Evolutionary conservation across 2,113 vertebrate species (phyloP), one percentile per base, ranked within the genome.

Genomic region (Engraulis encrasicolus): DNA sequence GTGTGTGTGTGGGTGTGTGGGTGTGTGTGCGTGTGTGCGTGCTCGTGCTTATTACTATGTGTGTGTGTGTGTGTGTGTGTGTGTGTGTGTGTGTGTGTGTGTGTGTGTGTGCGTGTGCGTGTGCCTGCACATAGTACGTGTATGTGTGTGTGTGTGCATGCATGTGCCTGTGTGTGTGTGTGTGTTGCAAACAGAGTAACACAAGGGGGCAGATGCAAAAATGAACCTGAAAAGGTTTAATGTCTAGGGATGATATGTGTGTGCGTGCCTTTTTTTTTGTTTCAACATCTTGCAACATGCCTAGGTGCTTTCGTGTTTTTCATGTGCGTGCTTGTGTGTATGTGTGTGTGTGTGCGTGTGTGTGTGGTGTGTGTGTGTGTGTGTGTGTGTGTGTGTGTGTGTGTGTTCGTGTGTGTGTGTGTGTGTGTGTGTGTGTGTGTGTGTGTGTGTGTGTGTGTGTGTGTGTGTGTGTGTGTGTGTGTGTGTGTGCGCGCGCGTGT

Each of bases 1-100:
- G 2, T 23, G 27, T 49, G 37, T 66, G 23, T 52, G 17, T 38
- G 40, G 83, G n/a, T 49, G 88, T 81, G 40, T 91, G 66, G 82
- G 79, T 82, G 6, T 93, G 82, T 66, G 80, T n/a, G n/a, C n/a
- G n/a, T n/a, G n/a, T n/a, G n/a, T n/a, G n/a, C n/a, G n/a, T n/a
- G 50, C 6, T 61, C 38, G 20, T 23, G n/a, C n/a, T n/a, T n/a
- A n/a, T n/a, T n/a, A n/a, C 12, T 58, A 2, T 81, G 20, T 85
- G 2, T 80, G 6, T 38, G 45, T 83, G 14, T 78, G 45, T 74
- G 27, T 74, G 80, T 50, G 23, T 54, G 18, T 79, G 19, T 0
- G 18, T 45, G 34, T 54, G 19, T 81, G n/a, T 85, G 20, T 81
- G n/a, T 78, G 40, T 54, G 71, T 31, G 14, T 79, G 14, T 14